Evolutionary conservation across 2,888 invertebrate species (phyloP), one percentile per base, ranked within the genome.

Genomic region (Eupelmus urozonus): DNA sequence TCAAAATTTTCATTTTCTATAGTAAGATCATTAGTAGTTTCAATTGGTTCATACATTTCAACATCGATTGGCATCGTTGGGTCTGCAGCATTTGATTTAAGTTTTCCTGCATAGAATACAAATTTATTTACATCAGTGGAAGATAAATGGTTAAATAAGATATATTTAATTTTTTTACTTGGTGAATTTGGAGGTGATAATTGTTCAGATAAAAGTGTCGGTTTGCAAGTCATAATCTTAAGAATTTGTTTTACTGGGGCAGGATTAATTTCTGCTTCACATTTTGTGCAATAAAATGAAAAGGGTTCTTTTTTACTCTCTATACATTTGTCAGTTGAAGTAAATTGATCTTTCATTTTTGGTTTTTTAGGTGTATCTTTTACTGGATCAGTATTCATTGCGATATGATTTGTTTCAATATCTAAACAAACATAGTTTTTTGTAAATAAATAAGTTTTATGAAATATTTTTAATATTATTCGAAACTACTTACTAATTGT

Each of bases 281-380:
- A 88, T 60, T 84, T 84, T 2, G 79, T 65, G 79, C 88, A 88
- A 82, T 83, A 85, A 59, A 87, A 45, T 9, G 87, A 83, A 80
- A 85, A 85, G 0, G 84, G 77, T 71, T 85, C 71, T 0, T 80
- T 79, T n/a, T 63, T 83, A 16, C 20, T 20, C 34, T 51, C 11
- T 42, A n/a, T 53, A 45, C 59, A 53, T 60, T 71, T 27, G 60
- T 77, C 67, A 40, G 85, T 87, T 59, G 82, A 62, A 18, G 73
- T 42, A 45, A 63, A 77, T 73, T 83, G 83, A 53, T 66, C 53
- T 45, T 9, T 66, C 74, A 80, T 70, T 81, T 81, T 9, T 78
- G 69, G 20, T 63, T 75, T 69, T 78, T 78, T 34, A 29, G 62
- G 49, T n/a, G n/a, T 7, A 42, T 16, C 2, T 25, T 18, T 25